These are phyloP conservation scores for Neomorphus geoffroyi DNA, from an alignment of 2,797 vertebrate genomes.

Conservation along the genomic window DNA sequence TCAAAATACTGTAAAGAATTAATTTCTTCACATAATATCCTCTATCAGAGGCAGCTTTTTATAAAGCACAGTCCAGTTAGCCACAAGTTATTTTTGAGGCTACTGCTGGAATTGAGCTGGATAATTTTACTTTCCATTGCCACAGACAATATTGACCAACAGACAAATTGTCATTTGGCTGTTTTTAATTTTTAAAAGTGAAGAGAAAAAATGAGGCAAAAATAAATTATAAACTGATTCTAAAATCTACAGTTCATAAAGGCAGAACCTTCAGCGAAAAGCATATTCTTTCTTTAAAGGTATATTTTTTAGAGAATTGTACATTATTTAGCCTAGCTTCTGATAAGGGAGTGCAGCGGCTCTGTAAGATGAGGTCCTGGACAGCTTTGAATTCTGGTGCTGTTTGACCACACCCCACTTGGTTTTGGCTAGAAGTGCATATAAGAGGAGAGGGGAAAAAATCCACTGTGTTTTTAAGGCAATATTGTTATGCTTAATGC, in stretches of 20 bases:
- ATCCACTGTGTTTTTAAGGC: background rate
- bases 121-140: background rate
- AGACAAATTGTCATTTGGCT: background rate
- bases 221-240: background rate
- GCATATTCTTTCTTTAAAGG: background rate
- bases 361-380: background rate
- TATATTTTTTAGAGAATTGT: background rate
- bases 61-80: background rate
- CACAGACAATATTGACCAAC: background rate
- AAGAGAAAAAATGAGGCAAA: background rate
- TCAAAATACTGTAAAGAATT: background rate
- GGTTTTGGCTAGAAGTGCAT: background rate
- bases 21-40: background rate
- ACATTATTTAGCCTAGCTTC: background rate
- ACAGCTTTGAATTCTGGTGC: slow-evolving; percentile 17
- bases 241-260: background rate
- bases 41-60: background rate
- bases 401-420: background rate
- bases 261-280: background rate
- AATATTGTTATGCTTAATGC: background rate
- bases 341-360: background rate
- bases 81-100: background rate
- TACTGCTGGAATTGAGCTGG: background rate
- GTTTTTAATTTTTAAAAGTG: background rate
- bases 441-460: background rate